Base-by-base conservation (phyloP, 2,888 invertebrate species). In the Azorinus chamasolen region DNA sequence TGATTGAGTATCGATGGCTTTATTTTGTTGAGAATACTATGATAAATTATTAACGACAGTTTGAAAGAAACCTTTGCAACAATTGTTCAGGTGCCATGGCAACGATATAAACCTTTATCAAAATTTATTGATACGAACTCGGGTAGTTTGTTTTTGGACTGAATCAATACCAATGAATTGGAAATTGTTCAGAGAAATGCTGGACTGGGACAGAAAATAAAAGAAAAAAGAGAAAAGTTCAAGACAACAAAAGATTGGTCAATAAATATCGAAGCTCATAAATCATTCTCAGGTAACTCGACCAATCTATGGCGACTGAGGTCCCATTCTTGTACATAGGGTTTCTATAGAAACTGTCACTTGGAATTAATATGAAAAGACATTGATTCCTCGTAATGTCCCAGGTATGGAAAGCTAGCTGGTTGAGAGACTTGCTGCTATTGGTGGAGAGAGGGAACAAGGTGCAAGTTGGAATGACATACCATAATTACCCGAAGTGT, bases 41-140 rank as follows among this genome's bases (percentile, higher is more conserved):
- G 61, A 70, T 77, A 77, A 80, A 77, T 76, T 74, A 77, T 80
- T 77, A 77, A 80, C 66, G 53, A 54, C 61, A 48, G 50, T 77
- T 76, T 74, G 61, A 70, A 70, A 62, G 64, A 66, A 77, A 70
- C 70, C 73, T 64, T 66, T 69, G 54, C 66, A 70, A 62, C 70
- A 58, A 63, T 70, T 73, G 70, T 65, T 73, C 41, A 20, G 72
- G 55, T 78, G 45, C 75, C 69, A 81, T 78, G 75, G 81, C 61
- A 78, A 81, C 81, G 39, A 57, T 59, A 71, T 58, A 57, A 64
- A 64, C 55, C 75, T 68, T 61, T 71, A 79, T 72, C 57, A 74
- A 78, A 73, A 69, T 78, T 71, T 78, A 78, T 80, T 71, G 72
- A 78, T 78, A 66, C 50, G 32, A 18, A 32, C 32, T 32, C 5